Base-by-base conservation (phyloP, 1,140 invertebrate genomes). In the Potamilus streckersoni region DNA sequence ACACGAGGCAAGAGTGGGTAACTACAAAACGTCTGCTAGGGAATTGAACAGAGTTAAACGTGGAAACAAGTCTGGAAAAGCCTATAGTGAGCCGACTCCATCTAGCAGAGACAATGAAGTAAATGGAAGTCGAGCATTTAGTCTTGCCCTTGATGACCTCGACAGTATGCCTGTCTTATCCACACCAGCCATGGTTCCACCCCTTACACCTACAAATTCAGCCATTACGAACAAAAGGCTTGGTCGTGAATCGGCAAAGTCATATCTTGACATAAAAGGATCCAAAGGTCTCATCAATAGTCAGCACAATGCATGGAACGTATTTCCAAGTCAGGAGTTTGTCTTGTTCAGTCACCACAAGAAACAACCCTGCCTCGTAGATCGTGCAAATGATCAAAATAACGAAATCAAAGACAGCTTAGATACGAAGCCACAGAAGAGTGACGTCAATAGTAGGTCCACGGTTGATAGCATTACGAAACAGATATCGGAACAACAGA, bases 1-100 rank as follows among this genome's bases (percentile, higher is more conserved):
- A 23, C 72, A 73, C 69, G 75, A 77, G 67, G 58, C 70, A 16
- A 27, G 70, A 17, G 75, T 77, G n/a, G 75, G 75, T n/a, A 72
- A 63, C 57, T 77, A 56, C 64, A 77, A 77, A 20, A 77, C 75
- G 12, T 77, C 75, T 17, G 75, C 75, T 19, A 71, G 64, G 59
- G 75, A 65, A 27, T 38, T 77, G 31, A 72, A 77, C 23, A 64
- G 67, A 61, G 75, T 69, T 14, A 56, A 71, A 17, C 75, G 70
- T n/a, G 70, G 58, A 57, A 59, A 27, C 31, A 60, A 61, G 20
- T 67, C 69, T 13, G 57, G 74, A 14, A 76, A 76, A 60, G 27
- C 69, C 16, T 6, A 66, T 4, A 59, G 27, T 59, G 74, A 76
- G 59, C 61, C n/a, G 19, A 8, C 17, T 19, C 16, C n/a, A 14